Evolutionary conservation across 1,140 invertebrate genomes (phyloP).

Genomic region (Macrobrachium nipponense): DNA sequence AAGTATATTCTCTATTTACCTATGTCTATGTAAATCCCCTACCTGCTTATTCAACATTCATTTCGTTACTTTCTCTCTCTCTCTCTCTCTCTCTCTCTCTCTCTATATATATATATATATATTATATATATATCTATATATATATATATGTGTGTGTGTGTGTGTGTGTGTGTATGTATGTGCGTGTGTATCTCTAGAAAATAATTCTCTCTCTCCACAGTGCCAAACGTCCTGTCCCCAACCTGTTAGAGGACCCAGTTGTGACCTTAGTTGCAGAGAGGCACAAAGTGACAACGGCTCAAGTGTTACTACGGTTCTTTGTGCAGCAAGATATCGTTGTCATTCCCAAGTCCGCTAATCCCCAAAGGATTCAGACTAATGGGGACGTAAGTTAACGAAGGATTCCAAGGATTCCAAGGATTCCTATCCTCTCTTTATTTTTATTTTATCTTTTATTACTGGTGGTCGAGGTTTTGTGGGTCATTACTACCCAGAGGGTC

Average conservation of each 20-base stretch:
- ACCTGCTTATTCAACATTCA: no score
- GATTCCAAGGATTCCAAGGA: no score
- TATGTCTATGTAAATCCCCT: no score
- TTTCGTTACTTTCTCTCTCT: no score
- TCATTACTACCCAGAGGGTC: neutral
- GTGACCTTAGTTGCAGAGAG: constrained; percentile 65
- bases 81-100: no score
- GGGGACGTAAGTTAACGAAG: constrained; percentile 52
- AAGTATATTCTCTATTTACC: no score
- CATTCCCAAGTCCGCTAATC: constrained; percentile 67
- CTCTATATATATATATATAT: no score
- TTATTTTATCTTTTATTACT: no score
- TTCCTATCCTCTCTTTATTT: no score
- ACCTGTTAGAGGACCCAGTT: constrained; percentile 65
- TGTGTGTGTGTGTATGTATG: neutral
- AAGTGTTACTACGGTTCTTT: constrained; percentile 68
- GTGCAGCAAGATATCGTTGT: constrained; percentile 66
- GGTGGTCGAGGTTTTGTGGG: no score
- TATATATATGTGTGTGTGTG: neutral
- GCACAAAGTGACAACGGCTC: constrained; percentile 66
- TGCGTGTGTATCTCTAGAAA: no score
- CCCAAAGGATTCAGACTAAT: constrained; percentile 67
- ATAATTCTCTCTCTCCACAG: neutral
- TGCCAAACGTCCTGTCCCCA: constrained; percentile 9
- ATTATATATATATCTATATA: no score